phyloP scores from a whole-genome alignment of 2,113 vertebrate genomes.

The Synchiropus splendidus region DNA sequence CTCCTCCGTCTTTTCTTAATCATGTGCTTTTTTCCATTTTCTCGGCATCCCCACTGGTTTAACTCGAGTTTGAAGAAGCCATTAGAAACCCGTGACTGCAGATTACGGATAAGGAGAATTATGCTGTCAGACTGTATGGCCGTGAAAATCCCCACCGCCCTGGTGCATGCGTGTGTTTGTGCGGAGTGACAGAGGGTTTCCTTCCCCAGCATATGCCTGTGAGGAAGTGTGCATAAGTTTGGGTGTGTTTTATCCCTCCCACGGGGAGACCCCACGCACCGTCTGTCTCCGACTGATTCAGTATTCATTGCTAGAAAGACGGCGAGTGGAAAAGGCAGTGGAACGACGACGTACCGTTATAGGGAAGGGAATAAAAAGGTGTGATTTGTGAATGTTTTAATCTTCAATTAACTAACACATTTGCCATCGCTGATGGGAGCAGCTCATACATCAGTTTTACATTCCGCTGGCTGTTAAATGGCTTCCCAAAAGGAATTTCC shows the following conservation, averaged over 20 bases:
- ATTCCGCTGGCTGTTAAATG: too few species aligned
- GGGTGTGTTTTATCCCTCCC: constrained; percentile 20
- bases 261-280: constrained; percentile 43
- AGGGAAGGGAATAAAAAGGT: too few species aligned
- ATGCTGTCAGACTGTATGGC: constrained; percentile 33
- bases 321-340: not conserved
- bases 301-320: constrained; percentile 26
- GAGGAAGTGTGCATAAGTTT: not conserved
- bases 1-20: too few species aligned
- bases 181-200: constrained; percentile 8
- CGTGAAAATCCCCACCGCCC: constrained; percentile 5
- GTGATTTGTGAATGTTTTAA: too few species aligned
- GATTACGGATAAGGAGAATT: constrained; percentile 38
- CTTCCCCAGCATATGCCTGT: constrained; percentile 25
- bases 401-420: too few species aligned
- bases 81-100: constrained; percentile 14
- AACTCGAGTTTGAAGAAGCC: constrained; percentile 19
- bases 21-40: constrained; percentile 12
- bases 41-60: not conserved
- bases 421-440: too few species aligned
- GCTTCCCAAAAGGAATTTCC: too few species aligned
- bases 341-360: too few species aligned
- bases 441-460: too few species aligned
- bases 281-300: constrained; percentile 41
- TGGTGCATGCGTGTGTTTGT: not conserved